Evolutionary conservation across 2,888 invertebrate genomes (phyloP).

Genomic region (Drosophila meridionalis): DNA sequence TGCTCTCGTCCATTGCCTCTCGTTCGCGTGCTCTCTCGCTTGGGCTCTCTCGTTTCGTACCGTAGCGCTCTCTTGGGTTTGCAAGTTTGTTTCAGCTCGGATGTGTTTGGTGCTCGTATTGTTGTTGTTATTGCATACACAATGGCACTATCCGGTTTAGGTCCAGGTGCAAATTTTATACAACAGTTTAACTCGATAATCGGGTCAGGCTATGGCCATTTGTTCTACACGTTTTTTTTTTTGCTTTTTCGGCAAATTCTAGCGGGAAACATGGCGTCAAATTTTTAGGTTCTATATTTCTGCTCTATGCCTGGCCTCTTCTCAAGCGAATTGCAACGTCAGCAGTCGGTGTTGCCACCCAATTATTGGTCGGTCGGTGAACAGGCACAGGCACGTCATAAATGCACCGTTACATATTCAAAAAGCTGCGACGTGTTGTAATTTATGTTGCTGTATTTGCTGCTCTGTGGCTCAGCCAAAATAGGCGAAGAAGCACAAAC

Average conservation of each 20-base stretch:
- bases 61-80: slow-evolving; percentile 3
- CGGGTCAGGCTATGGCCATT: slow-evolving; percentile 75
- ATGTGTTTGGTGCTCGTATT: slow-evolving; percentile 42
- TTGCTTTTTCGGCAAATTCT: slow-evolving; percentile 57
- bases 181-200: slow-evolving; percentile 78
- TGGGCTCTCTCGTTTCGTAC: slow-evolving; percentile 12
- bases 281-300: slow-evolving; percentile 24
- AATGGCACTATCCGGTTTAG: slow-evolving; percentile 79
- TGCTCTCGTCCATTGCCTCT: slow-evolving; percentile 35
- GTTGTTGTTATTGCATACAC: slow-evolving; percentile 57
- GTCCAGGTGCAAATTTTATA: slow-evolving; percentile 80
- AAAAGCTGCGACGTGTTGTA: slow-evolving; percentile 72
- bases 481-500: slow-evolving; percentile 17
- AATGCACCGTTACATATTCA: slow-evolving; percentile 77
- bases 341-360: slow-evolving; percentile 58
- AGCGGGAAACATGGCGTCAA: slow-evolving; percentile 76
- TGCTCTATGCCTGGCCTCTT: slow-evolving; percentile 19
- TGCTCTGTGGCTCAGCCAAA: slow-evolving; percentile 68
- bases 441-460: slow-evolving; percentile 52
- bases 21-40: slow-evolving; percentile 13
- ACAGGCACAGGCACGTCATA: slow-evolving; percentile 51
- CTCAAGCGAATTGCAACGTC: slow-evolving; percentile 44
- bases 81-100: slow-evolving; percentile 17
- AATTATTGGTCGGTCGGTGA: slow-evolving; percentile 26
- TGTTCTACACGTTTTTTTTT: slow-evolving; percentile 55